phyloP scores from a whole-genome alignment of 2,888 invertebrate genomes.

The Pachliopta kotzebuea region DNA sequence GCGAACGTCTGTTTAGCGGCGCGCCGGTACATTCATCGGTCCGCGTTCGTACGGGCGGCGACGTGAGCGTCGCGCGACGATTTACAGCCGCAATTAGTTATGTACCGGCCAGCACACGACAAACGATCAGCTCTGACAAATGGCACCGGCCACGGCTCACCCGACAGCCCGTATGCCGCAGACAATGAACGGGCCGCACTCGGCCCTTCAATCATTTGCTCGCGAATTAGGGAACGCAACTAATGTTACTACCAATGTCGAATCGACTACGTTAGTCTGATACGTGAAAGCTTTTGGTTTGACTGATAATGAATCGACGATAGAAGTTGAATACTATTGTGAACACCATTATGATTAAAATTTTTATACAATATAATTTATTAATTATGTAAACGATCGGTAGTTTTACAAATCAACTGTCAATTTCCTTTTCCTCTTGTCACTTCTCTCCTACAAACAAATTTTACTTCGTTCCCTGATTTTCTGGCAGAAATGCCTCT shows the following conservation, averaged over 20 bases:
- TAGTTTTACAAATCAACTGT: too few species aligned
- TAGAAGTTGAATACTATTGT: too few species aligned
- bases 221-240: conserved; percentile 43
- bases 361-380: too few species aligned
- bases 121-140: conserved; percentile 67
- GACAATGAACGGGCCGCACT: conserved; percentile 58
- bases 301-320: too few species aligned
- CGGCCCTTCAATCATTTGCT: conserved; percentile 55
- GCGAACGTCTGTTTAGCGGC: conserved; percentile 20
- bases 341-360: too few species aligned
- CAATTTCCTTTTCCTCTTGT: too few species aligned
- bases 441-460: too few species aligned
- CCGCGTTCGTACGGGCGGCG: conserved; percentile 35
- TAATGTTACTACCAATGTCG: conserved; percentile 34
- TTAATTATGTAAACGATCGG: too few species aligned
- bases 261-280: background rate
- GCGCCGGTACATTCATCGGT: conserved; percentile 30
- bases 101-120: conserved; percentile 61
- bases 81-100: conserved; percentile 74
- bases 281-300: too few species aligned
- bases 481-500: too few species aligned
- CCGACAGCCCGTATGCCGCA: conserved; percentile 51
- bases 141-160: conserved; percentile 48
- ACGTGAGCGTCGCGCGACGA: conserved; percentile 55
- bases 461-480: too few species aligned